These are phyloP conservation scores for Coluber constrictor DNA, from an alignment of 2,797 vertebrate genomes.

Conservation along the genomic window DNA sequence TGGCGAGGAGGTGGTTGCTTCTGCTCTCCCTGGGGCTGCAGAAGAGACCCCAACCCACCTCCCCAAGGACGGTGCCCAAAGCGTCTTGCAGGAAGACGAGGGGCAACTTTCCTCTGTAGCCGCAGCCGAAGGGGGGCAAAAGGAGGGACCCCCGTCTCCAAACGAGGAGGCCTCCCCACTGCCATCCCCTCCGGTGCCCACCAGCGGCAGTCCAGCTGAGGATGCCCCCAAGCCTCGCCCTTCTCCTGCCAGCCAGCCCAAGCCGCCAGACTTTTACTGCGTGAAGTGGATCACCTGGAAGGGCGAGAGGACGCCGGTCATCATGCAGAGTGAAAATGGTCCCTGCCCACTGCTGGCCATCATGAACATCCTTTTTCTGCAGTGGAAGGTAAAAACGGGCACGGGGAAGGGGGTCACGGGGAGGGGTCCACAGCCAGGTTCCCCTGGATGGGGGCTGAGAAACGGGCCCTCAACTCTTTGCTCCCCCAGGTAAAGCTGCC, in stretches of 20 bases:
- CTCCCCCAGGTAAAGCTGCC: conserved; percentile 83
- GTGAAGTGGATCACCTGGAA: conserved; percentile 97
- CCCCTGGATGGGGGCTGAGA: no score
- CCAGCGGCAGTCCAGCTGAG: neutral
- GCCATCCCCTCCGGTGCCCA: fast-evolving
- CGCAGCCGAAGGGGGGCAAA: neutral
- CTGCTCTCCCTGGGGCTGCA: neutral
- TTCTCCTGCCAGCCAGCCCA: neutral
- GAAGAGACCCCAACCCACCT: neutral
- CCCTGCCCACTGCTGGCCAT: conserved; percentile 93
- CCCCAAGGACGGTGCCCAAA: neutral
- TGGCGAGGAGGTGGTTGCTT: fast-evolving
- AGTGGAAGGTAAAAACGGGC: conserved; percentile 82
- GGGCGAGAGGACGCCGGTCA: conserved; percentile 83
- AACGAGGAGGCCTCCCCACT: fast-evolving
- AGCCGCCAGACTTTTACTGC: conserved; percentile 72
- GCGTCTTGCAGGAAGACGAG: fast-evolving
- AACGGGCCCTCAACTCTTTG: neutral
- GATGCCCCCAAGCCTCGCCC: neutral
- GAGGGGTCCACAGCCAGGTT: fast-evolving
- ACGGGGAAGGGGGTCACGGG: fast-evolving
- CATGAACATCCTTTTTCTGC: conserved; percentile 89
- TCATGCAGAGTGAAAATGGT: conserved; percentile 90
- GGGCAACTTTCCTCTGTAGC: neutral
- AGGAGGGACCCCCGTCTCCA: fast-evolving